Conservation (phyloP, 1,140 invertebrate genomes). For the Calosoma granatense region DNA sequence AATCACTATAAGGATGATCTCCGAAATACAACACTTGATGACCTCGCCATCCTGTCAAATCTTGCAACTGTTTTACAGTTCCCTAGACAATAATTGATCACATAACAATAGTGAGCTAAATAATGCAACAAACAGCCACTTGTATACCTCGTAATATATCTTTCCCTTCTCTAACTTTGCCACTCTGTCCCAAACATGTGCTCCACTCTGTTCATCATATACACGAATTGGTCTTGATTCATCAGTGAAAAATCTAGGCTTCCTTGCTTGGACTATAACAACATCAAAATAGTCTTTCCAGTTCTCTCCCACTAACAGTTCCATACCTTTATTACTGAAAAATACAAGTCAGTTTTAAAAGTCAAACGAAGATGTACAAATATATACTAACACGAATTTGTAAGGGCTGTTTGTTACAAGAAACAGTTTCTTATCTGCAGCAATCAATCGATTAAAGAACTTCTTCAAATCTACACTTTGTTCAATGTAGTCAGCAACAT, state of each 20-base stretch:
- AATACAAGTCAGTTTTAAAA: slow-evolving; percentile 22
- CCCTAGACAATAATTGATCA: slow-evolving; percentile 67
- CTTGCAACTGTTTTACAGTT: slow-evolving; percentile 81
- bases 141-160: slow-evolving; percentile 81
- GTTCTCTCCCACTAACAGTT: slow-evolving; percentile 73
- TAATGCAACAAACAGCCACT: neutral
- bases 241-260: slow-evolving; percentile 94
- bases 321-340: slow-evolving; percentile 84
- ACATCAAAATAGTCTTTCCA: slow-evolving; percentile 93
- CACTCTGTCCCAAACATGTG: slow-evolving; percentile 86
- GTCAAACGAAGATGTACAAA: slow-evolving; percentile 12
- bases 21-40: slow-evolving; percentile 93
- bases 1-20: slow-evolving; percentile 94
- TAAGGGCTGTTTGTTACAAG: slow-evolving; percentile 95
- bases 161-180: slow-evolving; percentile 74
- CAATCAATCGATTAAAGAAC: slow-evolving; percentile 67
- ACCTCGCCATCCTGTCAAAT: slow-evolving; percentile 86
- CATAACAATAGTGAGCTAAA: slow-evolving; percentile 16
- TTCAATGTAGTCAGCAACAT: slow-evolving; percentile 73
- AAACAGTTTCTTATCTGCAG: slow-evolving; percentile 81
- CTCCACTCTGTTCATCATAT: slow-evolving; percentile 70
- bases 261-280: slow-evolving; percentile 88
- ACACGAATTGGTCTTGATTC: slow-evolving; percentile 79
- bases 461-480: slow-evolving; percentile 60
- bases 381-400: slow-evolving; percentile 82